phyloP scores from a whole-genome alignment of 2,888 invertebrate genomes.

The Heliconius cydno region DNA sequence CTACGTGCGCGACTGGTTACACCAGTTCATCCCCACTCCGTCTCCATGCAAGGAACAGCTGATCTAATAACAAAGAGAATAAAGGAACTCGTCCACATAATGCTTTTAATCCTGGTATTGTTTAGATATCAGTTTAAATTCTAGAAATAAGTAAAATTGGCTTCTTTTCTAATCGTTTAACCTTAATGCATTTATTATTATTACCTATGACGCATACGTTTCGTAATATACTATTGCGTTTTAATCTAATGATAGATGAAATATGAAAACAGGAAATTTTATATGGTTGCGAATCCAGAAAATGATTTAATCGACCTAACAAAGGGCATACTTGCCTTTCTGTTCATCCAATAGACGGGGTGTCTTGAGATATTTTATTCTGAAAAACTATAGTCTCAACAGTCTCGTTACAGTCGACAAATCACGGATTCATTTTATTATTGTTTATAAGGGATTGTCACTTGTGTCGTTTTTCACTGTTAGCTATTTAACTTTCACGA shows the following conservation, averaged over 20 bases:
- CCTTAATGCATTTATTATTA: constrained; percentile 21
- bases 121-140: constrained; percentile 47
- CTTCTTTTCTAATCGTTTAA: constrained; percentile 26
- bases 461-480: constrained; percentile 74
- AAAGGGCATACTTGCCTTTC: constrained; percentile 78
- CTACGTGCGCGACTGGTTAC: constrained; percentile 50
- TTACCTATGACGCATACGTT: constrained; percentile 39
- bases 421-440: constrained; percentile 70
- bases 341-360: constrained; percentile 80
- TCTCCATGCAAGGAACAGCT: constrained; percentile 67
- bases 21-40: constrained; percentile 62
- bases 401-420: constrained; percentile 60
- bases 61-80: constrained; percentile 76
- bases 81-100: constrained; percentile 40
- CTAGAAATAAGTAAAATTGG: constrained; percentile 24
- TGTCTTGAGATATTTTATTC: constrained; percentile 71
- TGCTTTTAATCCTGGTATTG: not conserved
- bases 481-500: constrained; percentile 62
- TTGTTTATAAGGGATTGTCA: constrained; percentile 62
- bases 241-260: constrained; percentile 17
- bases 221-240: constrained; percentile 31
- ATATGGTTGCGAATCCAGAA: constrained; percentile 40
- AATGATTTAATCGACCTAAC: constrained; percentile 47
- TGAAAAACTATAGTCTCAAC: constrained; percentile 63
- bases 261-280: constrained; percentile 15